Percentiles rank a stretch among this genome's conserved stretches.
Conservation (phyloP, 2,113 vertebrate species). For the Psephotus haematonotus region DNA sequence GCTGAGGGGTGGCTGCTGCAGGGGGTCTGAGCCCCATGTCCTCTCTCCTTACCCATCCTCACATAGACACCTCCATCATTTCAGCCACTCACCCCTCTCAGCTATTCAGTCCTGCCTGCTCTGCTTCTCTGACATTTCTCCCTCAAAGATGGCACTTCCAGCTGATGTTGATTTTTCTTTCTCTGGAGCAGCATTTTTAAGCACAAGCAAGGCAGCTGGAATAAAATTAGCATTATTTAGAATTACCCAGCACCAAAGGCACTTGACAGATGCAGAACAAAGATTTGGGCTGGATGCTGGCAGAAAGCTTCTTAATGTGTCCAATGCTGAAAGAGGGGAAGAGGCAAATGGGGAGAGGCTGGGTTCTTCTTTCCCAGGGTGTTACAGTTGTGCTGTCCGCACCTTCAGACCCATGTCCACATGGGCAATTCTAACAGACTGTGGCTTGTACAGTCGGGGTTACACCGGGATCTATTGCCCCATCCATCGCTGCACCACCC, state of each 20-base stretch:
- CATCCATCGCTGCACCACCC: neutral
- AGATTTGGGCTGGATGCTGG: neutral
- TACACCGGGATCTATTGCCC: accelerated
- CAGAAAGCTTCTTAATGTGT: neutral
- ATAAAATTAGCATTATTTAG: conserved; percentile 61
- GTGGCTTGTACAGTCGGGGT: accelerated
- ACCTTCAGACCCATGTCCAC: accelerated
- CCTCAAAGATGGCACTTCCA: conserved; percentile 7
- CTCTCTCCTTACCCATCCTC: neutral
- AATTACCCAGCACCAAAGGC: conserved; percentile 30
- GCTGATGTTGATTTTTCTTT: conserved; percentile 28
- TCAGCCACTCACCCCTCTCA: neutral
- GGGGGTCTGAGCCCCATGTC: neutral
- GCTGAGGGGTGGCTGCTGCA: neutral
- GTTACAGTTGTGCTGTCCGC: accelerated
- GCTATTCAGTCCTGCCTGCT: neutral
- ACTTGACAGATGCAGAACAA: conserved; percentile 44
- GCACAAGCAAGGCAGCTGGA: conserved; percentile 21
- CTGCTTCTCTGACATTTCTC: conserved; percentile 9
- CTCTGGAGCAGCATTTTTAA: conserved; percentile 8
- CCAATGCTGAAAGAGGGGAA: accelerated
- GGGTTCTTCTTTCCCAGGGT: neutral
- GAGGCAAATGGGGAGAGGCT: neutral
- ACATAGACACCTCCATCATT: neutral
- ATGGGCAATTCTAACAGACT: neutral